Conservation (phyloP, 2,113 vertebrate genomes). For the Microcebus murinus region DNA sequence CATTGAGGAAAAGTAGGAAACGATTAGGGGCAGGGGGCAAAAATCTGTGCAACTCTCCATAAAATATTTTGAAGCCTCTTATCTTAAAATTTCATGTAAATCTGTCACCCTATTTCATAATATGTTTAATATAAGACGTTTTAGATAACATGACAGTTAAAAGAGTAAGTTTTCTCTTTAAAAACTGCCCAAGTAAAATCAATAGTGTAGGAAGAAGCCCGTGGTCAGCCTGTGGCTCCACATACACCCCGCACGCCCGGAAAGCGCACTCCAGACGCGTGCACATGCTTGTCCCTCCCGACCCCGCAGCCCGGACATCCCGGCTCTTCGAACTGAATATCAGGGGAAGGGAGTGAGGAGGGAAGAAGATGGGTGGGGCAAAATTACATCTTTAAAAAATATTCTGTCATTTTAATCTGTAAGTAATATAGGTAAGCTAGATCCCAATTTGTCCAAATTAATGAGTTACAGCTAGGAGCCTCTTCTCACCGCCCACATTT, state of each 20-base stretch:
- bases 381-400: background rate
- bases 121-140: background rate
- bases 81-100: conserved; percentile 3
- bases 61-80: background rate
- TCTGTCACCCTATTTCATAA: background rate
- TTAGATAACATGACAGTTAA: background rate
- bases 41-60: background rate
- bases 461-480: background rate
- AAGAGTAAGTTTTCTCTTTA: background rate
- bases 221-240: accelerated
- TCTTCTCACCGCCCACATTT: background rate
- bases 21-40: background rate
- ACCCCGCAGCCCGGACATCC: background rate
- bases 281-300: background rate
- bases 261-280: accelerated
- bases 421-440: background rate
- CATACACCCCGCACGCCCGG: accelerated
- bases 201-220: background rate
- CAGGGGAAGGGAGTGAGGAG: background rate
- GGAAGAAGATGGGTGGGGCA: too few relatives aligned
- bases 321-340: background rate
- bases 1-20: background rate
- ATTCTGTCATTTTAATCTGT: background rate
- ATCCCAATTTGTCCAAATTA: background rate
- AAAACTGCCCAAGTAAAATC: background rate